A percentile compares a stretch with the other conserved stretches of the same genome.
Evolutionary conservation across 64 coral and sea anemone genomes (phyloP).

Genomic region (Porites lutea): DNA sequence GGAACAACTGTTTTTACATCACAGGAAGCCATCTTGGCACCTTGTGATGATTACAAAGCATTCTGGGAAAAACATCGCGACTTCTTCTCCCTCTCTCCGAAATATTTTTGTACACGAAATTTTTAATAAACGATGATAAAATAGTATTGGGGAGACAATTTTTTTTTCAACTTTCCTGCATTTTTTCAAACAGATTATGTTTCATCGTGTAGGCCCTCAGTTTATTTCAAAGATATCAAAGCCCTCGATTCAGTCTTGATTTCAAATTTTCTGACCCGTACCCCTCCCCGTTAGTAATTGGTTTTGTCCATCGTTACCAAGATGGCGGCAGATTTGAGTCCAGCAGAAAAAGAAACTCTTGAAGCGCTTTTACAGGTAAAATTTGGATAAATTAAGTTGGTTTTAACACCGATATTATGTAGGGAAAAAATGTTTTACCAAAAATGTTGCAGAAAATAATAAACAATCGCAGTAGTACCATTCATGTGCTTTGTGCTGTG

Average conservation of each 20-base stretch:
- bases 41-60: not conserved
- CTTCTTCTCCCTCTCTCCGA: not conserved
- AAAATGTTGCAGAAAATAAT: not conserved
- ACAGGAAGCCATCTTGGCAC: constrained; percentile 67
- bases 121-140: too few species aligned
- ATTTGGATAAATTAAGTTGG: not conserved
- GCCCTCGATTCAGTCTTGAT: too few species aligned
- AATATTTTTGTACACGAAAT: not conserved
- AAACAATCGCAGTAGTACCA: too few species aligned
- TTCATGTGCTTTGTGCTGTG: too few species aligned
- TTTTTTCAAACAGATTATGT: too few species aligned
- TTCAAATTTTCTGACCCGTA: not conserved
- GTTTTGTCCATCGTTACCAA: constrained; percentile 24
- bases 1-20: constrained; percentile 43
- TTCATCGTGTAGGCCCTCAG: too few species aligned
- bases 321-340: constrained; percentile 93
- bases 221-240: too few species aligned
- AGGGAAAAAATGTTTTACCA: not conserved
- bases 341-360: constrained; percentile 47
- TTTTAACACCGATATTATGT: not conserved
- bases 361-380: constrained; percentile 68
- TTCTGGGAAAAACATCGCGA: not conserved
- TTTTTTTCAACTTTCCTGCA: too few species aligned
- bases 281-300: not conserved
- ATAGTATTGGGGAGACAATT: too few species aligned